Conservation (phyloP, 2,113 vertebrate species). For the Pluvianellus socialis region DNA sequence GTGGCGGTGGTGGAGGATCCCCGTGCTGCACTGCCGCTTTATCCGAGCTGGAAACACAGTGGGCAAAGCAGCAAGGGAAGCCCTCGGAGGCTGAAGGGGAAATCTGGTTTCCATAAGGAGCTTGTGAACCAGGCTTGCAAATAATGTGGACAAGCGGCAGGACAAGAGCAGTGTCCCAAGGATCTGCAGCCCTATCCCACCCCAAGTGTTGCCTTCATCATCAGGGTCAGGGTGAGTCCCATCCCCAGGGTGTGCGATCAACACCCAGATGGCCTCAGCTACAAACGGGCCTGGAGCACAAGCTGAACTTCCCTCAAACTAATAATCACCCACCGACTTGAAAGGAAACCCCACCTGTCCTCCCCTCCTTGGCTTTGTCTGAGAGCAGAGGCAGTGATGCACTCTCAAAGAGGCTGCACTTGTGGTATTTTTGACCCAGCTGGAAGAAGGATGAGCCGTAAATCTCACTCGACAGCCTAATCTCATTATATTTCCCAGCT, state of each 20-base stretch:
- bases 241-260: background rate
- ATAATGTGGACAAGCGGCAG: background rate
- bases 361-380: background rate
- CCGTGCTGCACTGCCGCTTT: rapidly evolving
- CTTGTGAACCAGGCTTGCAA: background rate
- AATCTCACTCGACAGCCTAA: conserved; percentile 53
- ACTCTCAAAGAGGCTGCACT: background rate
- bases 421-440: conserved; percentile 46
- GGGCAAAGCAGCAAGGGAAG: background rate
- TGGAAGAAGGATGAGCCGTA: conserved; percentile 34
- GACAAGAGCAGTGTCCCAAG: background rate
- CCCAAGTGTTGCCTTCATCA: background rate
- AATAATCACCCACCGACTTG: background rate
- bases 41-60: rapidly evolving
- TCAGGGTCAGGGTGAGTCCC: rapidly evolving
- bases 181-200: background rate
- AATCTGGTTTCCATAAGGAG: background rate
- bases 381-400: background rate
- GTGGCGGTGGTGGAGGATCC: background rate
- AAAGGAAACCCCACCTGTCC: conserved; percentile 24
- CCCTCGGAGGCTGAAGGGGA: background rate
- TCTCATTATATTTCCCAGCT: conserved; percentile 47
- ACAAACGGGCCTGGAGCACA: background rate
- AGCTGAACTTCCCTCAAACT: background rate
- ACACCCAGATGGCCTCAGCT: background rate